phyloP scores from a whole-genome alignment of 2,113 vertebrate genomes.

The Leucopsar rothschildi region DNA sequence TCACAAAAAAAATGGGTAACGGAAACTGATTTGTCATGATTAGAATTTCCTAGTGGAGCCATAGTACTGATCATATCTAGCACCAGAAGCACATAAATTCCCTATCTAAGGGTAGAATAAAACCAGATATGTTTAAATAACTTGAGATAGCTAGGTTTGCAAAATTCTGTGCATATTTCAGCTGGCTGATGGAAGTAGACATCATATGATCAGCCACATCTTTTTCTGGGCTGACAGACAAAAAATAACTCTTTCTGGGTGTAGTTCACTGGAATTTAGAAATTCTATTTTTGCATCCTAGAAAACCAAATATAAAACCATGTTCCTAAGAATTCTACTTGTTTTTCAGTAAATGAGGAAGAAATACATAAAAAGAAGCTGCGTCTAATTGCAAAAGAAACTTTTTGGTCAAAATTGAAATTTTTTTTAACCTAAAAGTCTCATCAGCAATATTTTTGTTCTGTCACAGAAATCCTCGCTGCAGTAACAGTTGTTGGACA shows the following conservation, averaged over 20 bases:
- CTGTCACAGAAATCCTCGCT: neutral
- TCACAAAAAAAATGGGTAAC: neutral
- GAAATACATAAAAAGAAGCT: neutral
- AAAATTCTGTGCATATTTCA: conserved; percentile 11
- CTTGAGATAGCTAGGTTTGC: neutral
- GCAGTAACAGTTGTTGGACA: neutral
- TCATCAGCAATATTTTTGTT: neutral
- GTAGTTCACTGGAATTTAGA: neutral
- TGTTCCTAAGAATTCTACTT: neutral
- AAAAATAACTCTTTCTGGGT: neutral
- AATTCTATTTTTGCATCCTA: neutral
- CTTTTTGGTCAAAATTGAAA: neutral
- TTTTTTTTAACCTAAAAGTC: neutral
- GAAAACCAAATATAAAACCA: neutral
- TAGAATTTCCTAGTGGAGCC: neutral
- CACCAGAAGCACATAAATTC: neutral
- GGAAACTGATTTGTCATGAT: neutral
- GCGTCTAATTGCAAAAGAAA: neutral
- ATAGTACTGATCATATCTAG: neutral
- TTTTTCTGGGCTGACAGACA: neutral
- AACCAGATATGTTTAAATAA: neutral
- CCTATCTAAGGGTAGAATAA: neutral
- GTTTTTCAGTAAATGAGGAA: neutral
- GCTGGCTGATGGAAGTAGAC: neutral
- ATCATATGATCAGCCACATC: neutral